These are phyloP conservation scores for Dallia pectoralis DNA, from an alignment of 2,797 vertebrate species.

Conservation along the genomic window DNA sequence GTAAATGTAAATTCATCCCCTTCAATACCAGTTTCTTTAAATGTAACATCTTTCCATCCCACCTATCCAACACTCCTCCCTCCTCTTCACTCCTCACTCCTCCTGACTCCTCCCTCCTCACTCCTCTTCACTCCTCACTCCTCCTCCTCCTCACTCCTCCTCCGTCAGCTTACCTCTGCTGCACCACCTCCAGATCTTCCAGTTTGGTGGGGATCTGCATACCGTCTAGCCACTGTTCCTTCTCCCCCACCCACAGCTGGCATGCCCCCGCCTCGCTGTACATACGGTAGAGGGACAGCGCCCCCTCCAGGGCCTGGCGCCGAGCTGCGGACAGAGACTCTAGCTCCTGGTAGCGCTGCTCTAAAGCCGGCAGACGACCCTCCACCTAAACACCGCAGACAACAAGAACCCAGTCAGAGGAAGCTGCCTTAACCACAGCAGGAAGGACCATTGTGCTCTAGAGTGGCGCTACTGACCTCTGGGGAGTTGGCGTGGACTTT, in stretches of 20 bases:
- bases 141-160: neutral
- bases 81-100: too few relatives aligned
- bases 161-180: constrained; percentile 82
- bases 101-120: too few relatives aligned
- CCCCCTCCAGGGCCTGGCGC: constrained; percentile 82
- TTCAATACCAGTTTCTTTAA: neutral
- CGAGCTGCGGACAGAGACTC: constrained; percentile 77
- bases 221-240: constrained; percentile 90
- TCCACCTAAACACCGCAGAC: constrained; percentile 68
- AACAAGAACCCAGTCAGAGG: neutral
- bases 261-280: constrained; percentile 93
- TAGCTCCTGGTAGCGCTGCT: constrained; percentile 82
- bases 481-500: constrained; percentile 62
- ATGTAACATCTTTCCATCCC: neutral
- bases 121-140: too few relatives aligned
- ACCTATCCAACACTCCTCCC: neutral
- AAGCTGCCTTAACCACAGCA: neutral
- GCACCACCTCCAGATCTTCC: constrained; percentile 95
- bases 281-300: constrained; percentile 87
- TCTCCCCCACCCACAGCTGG: constrained; percentile 90
- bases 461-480: constrained; percentile 56
- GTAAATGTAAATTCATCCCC: neutral
- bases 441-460: too few relatives aligned
- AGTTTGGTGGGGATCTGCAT: constrained; percentile 89
- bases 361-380: constrained; percentile 80